A percentile compares a stretch with the other conserved stretches of the same genome.
Evolutionary conservation across 2,113 vertebrate species (phyloP).

Genomic region (Channa maculata): DNA sequence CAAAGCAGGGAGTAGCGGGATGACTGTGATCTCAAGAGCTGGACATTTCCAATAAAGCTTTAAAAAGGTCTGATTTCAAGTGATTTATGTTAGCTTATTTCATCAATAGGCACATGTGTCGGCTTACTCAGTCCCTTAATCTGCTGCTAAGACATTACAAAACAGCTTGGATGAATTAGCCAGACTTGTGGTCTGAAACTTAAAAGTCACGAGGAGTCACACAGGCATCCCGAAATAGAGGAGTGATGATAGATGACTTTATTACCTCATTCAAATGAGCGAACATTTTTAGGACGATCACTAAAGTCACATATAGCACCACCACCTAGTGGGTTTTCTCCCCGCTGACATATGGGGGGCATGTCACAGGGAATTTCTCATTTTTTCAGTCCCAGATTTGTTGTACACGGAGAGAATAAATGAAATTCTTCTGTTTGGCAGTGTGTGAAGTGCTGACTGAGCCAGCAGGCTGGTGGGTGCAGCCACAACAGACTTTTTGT

Average conservation of each 20-base stretch:
- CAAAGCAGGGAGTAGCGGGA: neutral
- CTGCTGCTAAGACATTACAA: conserved; percentile 13
- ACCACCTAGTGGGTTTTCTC: neutral
- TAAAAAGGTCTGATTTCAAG: neutral
- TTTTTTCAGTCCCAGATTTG: neutral
- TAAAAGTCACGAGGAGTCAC: conserved; percentile 11
- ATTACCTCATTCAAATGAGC: conserved; percentile 5
- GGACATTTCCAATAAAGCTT: neutral
- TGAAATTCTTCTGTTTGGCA: conserved; percentile 26
- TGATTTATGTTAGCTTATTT: conserved; percentile 2
- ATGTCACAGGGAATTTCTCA: conserved; percentile 10
- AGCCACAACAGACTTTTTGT: conserved; percentile 20
- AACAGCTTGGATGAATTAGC: conserved; percentile 24
- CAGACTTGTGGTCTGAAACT: conserved; percentile 10
- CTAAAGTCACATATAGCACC: conserved; percentile 1
- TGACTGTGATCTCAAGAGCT: neutral
- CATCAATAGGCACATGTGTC: neutral
- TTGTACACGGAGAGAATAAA: conserved; percentile 28
- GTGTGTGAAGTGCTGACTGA: conserved; percentile 11
- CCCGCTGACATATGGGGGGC: neutral
- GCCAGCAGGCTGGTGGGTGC: conserved; percentile 15
- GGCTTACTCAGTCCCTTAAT: conserved; percentile 23
- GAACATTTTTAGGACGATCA: neutral
- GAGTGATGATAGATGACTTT: neutral
- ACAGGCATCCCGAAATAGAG: conserved; percentile 10